Base-by-base conservation (phyloP, 1,140 invertebrate species). In the Macrosteles quadrilineatus region DNA sequence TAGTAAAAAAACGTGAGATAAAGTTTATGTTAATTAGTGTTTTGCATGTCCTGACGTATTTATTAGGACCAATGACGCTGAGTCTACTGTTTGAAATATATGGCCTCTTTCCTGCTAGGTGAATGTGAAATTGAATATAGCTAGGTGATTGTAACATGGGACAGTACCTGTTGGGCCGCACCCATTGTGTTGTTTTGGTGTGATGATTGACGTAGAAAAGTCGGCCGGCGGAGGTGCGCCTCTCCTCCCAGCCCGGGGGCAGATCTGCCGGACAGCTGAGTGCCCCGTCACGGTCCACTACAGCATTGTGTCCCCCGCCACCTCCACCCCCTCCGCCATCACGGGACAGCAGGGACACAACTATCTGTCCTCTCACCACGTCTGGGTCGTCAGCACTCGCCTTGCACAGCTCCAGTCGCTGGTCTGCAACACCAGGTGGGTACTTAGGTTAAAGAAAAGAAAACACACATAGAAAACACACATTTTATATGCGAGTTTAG, bases 151-250 rank as follows among this genome's bases (percentile, higher is more conserved):
- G n/a, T n/a, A n/a, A n/a, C n/a, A n/a, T n/a, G n/a, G n/a, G n/a
- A 6, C 19, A 9, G 68, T 68, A 75, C 70, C 72, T 75, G 27
- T 65, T 72, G 40, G 92, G 92, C 75, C 88, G 84, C 74, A 90
- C 90, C 95, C 95, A 98, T 79, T 97, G 95, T n/a, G 95, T 97
- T 17, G 91, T 91, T 76, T 92, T 89, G 0, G 91, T 93, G n/a
- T 90, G 85, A 81, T 97, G 95, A 82, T 98, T 98, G 0, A 97
- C 95, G 80, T 96, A 98, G 80, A 97, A 97, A 14, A 92, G 84
- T 76, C 94, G 85, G 30, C 96, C 96, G 79, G 87, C 92, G 53
- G 87, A 83, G 0, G 94, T 93, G 77, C 91, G 87, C 43, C 95
- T 84, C 78, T 97, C 94, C 77, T 97, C 95, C 96, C 96, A 98